Base-by-base conservation (phyloP, 2,888 invertebrate genomes). In the Nomada fucata region DNA sequence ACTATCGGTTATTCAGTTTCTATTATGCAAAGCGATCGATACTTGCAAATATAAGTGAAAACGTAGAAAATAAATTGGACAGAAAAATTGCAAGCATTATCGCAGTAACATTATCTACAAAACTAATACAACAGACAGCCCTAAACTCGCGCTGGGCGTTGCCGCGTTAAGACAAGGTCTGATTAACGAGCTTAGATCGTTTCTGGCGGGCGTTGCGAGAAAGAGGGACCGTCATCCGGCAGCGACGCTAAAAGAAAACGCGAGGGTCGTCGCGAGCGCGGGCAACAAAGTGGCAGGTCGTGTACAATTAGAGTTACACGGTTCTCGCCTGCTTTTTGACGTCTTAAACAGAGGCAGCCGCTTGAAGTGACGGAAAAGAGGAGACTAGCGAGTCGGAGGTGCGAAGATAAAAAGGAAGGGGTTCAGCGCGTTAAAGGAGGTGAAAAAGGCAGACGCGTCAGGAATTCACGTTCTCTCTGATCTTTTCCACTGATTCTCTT, bases 281-380 rank as follows among this genome's bases (percentile, higher is more conserved):
- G 20, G 60, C 74, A 82, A 82, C 85, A 85, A 85, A 85, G 85
- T 85, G 85, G 85, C 85, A 86, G 84, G 78, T 79, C 82, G 67
- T 71, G 76, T 70, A 86, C 85, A 86, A 86, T 86, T 82, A 82
- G 82, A 83, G 83, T 85, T 86, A 83, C 85, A 86, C 85, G 85
- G 76, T 83, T 86, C 83, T 79, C 85, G 85, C 83, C 83, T 85
- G 85, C 77, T 77, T 76, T 86, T 68, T 78, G 63, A 79, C 77
- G 75, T 85, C 83, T 79, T 77, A 61, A 73, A 82, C 82, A 72
- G 76, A 68, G 60, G 65, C 69, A 53, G 78, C 23, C 73, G 75
- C 67, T 72, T 76, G 61, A 64, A 67, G 74, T 50, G 76, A 76
- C 67, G 71, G 50, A 55, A 73, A 71, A 70, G 74, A 79, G 75